Evolutionary conservation across 2,113 vertebrate genomes (phyloP).

Genomic region (Pollimyrus isidori): DNA sequence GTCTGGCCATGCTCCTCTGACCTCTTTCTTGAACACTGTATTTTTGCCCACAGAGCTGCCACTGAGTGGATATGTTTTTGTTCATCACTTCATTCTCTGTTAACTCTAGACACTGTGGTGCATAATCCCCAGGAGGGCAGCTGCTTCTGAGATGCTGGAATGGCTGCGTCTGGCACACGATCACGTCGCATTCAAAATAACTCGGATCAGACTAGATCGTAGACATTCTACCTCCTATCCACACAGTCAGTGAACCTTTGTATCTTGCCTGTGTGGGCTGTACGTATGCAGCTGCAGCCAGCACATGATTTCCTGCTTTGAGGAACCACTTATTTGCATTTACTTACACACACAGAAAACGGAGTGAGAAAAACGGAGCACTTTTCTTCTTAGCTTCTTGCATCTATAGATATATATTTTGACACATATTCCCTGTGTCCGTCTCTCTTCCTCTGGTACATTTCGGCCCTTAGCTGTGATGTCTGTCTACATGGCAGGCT

Average conservation of each 20-base stretch:
- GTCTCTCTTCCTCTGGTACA: not conserved
- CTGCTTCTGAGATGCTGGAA: not conserved
- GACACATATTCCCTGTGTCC: not conserved
- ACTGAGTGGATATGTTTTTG: not conserved
- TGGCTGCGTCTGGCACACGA: not conserved
- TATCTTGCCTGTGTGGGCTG: not conserved
- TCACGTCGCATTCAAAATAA: not conserved
- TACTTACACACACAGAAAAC: not conserved
- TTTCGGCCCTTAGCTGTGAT: conserved; percentile 17
- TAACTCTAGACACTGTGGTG: not conserved
- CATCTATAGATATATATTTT: not conserved
- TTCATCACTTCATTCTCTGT: not conserved
- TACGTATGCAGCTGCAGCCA: not conserved
- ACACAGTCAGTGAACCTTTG: not conserved
- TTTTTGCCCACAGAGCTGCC: not conserved
- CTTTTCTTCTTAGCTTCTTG: not conserved
- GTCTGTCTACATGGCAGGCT: conserved; percentile 36
- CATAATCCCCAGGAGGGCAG: not conserved
- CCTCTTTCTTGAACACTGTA: not conserved
- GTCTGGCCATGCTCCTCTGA: not conserved
- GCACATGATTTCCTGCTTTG: not conserved
- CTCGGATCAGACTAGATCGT: not conserved
- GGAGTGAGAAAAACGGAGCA: not conserved
- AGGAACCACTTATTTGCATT: not conserved
- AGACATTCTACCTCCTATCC: not conserved